Evolutionary conservation across 1,140 invertebrate species (phyloP).

Genomic region (Lepidurus packardi): DNA sequence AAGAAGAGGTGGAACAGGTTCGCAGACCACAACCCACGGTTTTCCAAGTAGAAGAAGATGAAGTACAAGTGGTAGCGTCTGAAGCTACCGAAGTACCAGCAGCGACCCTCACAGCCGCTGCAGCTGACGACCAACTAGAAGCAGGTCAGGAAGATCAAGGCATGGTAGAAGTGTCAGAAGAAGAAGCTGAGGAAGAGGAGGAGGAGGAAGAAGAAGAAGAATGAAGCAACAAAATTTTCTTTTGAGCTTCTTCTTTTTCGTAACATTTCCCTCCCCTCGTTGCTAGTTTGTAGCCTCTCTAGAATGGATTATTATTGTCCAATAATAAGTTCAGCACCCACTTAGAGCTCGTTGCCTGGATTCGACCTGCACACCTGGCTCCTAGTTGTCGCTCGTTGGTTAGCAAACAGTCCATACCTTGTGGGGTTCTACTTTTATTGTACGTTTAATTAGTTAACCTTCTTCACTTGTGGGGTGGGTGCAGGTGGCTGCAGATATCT

Average conservation of each 20-base stretch:
- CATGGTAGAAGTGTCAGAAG: neutral
- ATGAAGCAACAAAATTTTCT: neutral
- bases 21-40: neutral
- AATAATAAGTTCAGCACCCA: neutral
- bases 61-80: neutral
- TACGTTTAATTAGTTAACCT: neutral
- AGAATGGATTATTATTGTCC: constrained; percentile 13
- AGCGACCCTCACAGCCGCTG: neutral
- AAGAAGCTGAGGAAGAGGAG: constrained; percentile 2
- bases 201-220: constrained; percentile 17
- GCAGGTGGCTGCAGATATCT: neutral
- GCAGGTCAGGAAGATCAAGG: constrained; percentile 17
- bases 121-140: constrained; percentile 13
- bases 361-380: constrained; percentile 20
- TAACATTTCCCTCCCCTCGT: constrained; percentile 17
- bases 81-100: neutral
- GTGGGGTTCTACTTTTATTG: neutral
- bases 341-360: constrained; percentile 17
- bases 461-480: neutral
- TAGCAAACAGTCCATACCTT: neutral
- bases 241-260: neutral
- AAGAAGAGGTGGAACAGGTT: neutral
- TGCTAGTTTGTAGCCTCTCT: neutral
- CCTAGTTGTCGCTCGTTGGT: constrained; percentile 17
- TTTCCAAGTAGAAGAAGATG: neutral